A percentile compares a stretch with the other conserved stretches of the same genome.
phyloP scores from a whole-genome alignment of 2,113 vertebrate genomes.

The Alligator sinensis region DNA sequence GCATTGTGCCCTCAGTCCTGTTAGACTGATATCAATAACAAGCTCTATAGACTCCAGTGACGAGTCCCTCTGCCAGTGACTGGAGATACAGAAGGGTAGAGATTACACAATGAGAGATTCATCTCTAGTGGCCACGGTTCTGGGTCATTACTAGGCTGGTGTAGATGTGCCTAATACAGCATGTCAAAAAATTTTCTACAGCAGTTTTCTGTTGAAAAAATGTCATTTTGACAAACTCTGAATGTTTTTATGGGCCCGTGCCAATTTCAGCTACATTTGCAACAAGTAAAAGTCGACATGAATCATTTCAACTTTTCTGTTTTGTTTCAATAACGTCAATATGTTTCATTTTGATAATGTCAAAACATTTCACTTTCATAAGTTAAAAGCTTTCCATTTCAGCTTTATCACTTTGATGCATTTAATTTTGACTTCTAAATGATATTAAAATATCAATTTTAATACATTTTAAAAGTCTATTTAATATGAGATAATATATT shows the following conservation, averaged over 20 bases:
- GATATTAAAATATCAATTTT: not conserved
- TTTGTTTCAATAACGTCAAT: conserved; percentile 35
- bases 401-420: not conserved
- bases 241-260: not conserved
- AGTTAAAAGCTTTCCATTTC: not conserved
- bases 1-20: not conserved
- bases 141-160: not conserved
- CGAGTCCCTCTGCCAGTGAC: not conserved
- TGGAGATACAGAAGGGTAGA: not conserved
- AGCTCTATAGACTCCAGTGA: not conserved
- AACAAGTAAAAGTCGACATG: not conserved
- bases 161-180: not conserved
- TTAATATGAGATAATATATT: not conserved
- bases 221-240: not conserved
- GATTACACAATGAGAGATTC: not conserved
- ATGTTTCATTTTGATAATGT: not conserved
- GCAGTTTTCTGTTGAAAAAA: not conserved
- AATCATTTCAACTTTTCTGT: conserved; percentile 35
- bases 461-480: too few relatives aligned
- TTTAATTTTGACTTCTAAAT: not conserved
- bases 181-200: not conserved
- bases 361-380: not conserved
- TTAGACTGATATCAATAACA: not conserved
- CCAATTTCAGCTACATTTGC: conserved; percentile 8
- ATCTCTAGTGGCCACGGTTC: accelerated